Conservation (phyloP, 2,797 vertebrate species). For the Hemibagrus guttatus region DNA sequence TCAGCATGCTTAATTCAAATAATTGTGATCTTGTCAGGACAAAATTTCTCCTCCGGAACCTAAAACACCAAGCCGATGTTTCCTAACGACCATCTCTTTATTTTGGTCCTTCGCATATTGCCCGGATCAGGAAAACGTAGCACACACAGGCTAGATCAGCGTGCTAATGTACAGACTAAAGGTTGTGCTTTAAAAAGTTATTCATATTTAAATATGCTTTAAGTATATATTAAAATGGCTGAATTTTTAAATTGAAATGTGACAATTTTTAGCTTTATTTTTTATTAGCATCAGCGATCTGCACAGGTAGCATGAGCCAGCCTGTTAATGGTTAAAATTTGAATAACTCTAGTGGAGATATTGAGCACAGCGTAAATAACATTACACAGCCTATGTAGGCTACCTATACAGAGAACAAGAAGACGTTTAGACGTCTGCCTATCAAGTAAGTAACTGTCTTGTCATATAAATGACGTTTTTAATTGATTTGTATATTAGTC, state of each 20-base stretch:
- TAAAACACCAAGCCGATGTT: background rate
- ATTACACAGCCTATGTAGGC: background rate
- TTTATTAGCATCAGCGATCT: background rate
- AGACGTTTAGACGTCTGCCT: background rate
- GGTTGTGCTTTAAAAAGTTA: background rate
- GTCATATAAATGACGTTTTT: no score
- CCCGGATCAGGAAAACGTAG: background rate
- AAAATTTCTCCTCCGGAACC: background rate
- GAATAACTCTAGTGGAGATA: background rate
- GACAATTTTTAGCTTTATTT: background rate
- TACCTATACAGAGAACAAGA: background rate
- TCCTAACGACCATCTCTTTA: background rate
- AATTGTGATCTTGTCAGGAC: background rate
- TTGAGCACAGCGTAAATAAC: background rate
- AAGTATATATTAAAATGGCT: no score
- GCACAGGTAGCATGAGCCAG: background rate
- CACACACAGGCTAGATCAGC: no score
- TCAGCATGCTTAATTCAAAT: background rate
- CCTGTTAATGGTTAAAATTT: background rate
- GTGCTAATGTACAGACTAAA: background rate
- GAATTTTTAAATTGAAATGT: background rate
- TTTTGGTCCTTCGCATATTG: background rate
- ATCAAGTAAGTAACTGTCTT: background rate
- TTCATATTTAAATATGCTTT: background rate
- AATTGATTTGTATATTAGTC: background rate